Conservation (phyloP, 2,888 invertebrate species). For the Dolichopus griseipennis region DNA sequence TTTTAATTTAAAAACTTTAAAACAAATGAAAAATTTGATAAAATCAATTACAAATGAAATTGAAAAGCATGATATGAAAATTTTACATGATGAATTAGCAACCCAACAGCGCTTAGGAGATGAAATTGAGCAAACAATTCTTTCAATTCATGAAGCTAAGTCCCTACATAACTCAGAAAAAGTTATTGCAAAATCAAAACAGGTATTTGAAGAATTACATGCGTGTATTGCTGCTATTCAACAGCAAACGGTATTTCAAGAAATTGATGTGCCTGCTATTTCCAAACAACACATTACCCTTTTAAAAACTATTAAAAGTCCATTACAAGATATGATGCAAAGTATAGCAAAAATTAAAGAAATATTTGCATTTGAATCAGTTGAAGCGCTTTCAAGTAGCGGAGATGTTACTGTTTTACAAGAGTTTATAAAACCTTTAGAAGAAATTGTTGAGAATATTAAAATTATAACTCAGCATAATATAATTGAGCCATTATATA, state of each 20-base stretch:
- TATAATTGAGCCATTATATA: slow-evolving; percentile 37
- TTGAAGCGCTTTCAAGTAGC: slow-evolving; percentile 18
- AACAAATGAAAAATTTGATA: slow-evolving; percentile 33
- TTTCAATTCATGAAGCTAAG: slow-evolving; percentile 33
- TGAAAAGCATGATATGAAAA: slow-evolving; percentile 37
- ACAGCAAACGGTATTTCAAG: slow-evolving; percentile 23
- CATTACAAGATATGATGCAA: slow-evolving; percentile 34
- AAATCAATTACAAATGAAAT: slow-evolving; percentile 35
- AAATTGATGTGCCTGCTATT: slow-evolving; percentile 20
- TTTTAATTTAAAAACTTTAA: slow-evolving; percentile 30
- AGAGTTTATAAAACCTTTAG: slow-evolving; percentile 26
- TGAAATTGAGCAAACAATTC: slow-evolving; percentile 31
- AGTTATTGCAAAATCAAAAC: slow-evolving; percentile 26
- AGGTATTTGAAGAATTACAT: slow-evolving; percentile 37
- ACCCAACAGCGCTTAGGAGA: slow-evolving; percentile 32
- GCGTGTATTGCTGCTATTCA: slow-evolving; percentile 31
- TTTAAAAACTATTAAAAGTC: slow-evolving; percentile 30
- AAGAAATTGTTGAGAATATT: slow-evolving; percentile 24
- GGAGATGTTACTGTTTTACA: slow-evolving; percentile 27
- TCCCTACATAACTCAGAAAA: slow-evolving; percentile 34
- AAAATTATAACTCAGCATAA: slow-evolving; percentile 35
- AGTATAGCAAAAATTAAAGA: slow-evolving; percentile 36
- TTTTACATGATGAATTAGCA: slow-evolving; percentile 35
- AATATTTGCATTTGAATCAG: slow-evolving; percentile 21
- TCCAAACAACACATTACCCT: slow-evolving; percentile 28